phyloP scores from a whole-genome alignment of 2,113 vertebrate genomes.

The Parus major region DNA sequence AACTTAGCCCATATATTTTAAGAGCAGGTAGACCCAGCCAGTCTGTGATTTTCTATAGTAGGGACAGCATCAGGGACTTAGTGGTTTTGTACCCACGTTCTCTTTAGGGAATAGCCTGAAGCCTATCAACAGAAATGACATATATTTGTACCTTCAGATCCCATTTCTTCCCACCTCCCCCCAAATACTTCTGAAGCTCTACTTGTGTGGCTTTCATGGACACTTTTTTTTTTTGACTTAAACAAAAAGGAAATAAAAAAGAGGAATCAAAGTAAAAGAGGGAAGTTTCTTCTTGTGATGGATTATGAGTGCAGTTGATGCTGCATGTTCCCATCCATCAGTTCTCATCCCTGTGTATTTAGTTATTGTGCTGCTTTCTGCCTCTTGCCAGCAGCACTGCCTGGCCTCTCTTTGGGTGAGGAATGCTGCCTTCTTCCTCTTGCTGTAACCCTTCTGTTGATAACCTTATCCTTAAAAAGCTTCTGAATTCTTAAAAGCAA shows the following conservation, averaged over 20 bases:
- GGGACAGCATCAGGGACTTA: not conserved
- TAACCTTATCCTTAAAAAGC: not conserved
- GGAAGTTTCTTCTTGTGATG: not conserved
- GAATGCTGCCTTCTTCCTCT: not conserved
- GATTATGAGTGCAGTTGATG: not conserved
- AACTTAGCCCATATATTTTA: not conserved
- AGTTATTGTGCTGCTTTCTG: fast-evolving
- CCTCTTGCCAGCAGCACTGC: fast-evolving
- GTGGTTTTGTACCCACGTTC: not conserved
- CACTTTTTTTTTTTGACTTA: not conserved
- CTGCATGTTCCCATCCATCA: not conserved
- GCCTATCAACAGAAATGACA: not conserved
- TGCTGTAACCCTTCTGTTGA: not conserved
- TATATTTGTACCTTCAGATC: not conserved
- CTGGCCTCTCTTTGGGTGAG: fast-evolving
- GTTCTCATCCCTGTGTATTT: not conserved
- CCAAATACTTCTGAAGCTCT: not conserved
- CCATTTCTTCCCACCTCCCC: fast-evolving
- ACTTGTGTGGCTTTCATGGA: not conserved
- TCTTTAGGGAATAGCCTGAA: not conserved
- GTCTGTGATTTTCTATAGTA: not conserved
- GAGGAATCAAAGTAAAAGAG: not conserved
- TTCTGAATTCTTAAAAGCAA: not conserved
- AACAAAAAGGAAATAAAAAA: not conserved
- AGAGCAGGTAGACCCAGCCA: not conserved